Base-by-base conservation (phyloP, 2,888 invertebrate species). In the Pseudococcus viburni region DNA sequence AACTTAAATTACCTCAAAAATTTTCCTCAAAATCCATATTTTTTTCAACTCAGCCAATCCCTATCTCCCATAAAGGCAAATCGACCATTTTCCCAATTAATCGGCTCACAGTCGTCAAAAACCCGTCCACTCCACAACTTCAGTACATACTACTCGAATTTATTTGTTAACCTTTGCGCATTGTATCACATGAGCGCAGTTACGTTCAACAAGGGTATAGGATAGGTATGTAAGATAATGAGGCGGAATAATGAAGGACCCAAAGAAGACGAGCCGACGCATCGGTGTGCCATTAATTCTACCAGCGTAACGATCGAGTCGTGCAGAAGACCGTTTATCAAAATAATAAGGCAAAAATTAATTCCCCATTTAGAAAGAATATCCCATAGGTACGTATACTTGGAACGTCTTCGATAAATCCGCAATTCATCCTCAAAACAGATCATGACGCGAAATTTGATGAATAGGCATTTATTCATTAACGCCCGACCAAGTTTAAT, bases 341-440 rank as follows among this genome's bases (percentile, higher is more conserved):
- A 64, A 64, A 64, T 64, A 64, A 64, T 22, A 64, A 19, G 64
- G 64, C 64, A 64, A 64, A 64, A 64, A 64, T 64, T 64, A 64
- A 64, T 64, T 64, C 64, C 64, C 64, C 64, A 64, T 64, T 64
- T 51, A 15, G 5, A 51, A 51, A 17, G 51, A 51, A 17, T 51
- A 51, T 33, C 17, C 12, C 17, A 17, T 15, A 5, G 26, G 26
- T 33, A 33, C 26, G 26, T 33, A 33, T 17, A 51, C 17, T 12
- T 1, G 51, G 1, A 51, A 51, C 12, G 19, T 64, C 6, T 3
- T 19, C 26, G 1, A 1, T 1, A 33, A 33, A 33, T 33, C 1
- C 26, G 64, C 64, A 64, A 64, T 64, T 64, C 64, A 64, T 22
- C 19, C 64, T 64, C 22, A 22, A 64, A 64, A 19, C 64, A 51